phyloP scores from a whole-genome alignment of 1,140 invertebrate species.

The Steinernema feltiae region DNA sequence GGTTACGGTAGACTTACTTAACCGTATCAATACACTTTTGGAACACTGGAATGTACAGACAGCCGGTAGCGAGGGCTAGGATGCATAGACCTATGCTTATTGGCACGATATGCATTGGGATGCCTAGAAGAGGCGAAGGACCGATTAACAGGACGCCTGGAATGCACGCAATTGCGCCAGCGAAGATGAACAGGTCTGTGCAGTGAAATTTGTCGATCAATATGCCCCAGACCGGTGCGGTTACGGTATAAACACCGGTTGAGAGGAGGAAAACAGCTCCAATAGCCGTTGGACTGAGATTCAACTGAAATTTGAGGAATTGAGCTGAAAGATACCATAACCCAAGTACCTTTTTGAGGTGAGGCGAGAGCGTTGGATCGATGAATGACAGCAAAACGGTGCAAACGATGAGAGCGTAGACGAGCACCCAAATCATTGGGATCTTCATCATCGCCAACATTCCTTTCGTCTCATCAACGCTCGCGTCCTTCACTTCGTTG shows the following conservation, averaged over 20 bases:
- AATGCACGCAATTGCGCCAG: background rate
- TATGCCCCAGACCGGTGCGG: background rate
- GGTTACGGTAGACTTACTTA: background rate
- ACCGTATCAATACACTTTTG: background rate
- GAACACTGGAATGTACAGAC: background rate
- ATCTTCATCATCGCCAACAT: background rate
- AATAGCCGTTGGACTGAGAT: background rate
- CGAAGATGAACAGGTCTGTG: background rate
- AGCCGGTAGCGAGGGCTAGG: background rate
- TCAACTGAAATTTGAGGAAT: background rate
- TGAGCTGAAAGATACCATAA: background rate
- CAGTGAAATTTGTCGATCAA: background rate
- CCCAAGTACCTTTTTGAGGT: background rate
- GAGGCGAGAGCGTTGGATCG: background rate
- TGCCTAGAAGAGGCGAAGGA: background rate
- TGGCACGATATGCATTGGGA: background rate
- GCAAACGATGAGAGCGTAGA: background rate
- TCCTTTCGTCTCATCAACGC: background rate
- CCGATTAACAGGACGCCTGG: background rate
- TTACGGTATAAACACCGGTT: background rate
- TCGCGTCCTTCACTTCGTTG: background rate
- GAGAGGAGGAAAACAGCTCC: background rate
- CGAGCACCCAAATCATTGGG: background rate
- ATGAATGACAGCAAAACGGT: background rate
- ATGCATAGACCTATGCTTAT: background rate